Conservation (phyloP, 2,113 vertebrate genomes). For the Mellivora capensis region DNA sequence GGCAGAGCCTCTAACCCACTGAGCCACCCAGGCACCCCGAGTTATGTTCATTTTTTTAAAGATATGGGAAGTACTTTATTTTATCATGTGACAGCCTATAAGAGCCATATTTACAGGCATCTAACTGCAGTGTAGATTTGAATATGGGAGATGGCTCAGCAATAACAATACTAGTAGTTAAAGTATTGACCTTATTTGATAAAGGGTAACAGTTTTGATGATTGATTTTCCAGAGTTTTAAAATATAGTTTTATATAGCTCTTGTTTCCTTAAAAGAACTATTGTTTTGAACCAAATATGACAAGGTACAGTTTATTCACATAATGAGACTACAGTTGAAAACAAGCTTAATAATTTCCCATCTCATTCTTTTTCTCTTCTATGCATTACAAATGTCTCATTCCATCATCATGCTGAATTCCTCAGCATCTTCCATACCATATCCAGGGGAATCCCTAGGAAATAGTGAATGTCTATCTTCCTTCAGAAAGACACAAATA, state of each 20-base stretch:
- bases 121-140: not conserved
- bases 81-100: not conserved
- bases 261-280: not conserved
- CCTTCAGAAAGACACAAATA: not conserved
- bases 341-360: not conserved
- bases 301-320: not conserved
- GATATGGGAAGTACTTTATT: not conserved
- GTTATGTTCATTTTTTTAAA: not conserved
- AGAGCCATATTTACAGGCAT: not conserved
- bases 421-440: not conserved
- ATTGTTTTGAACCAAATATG: not conserved
- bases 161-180: not conserved
- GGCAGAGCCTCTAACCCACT: too few relatives aligned
- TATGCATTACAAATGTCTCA: not conserved
- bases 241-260: slow-evolving; percentile 1
- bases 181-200: not conserved
- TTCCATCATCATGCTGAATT: not conserved
- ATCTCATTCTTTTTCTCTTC: not conserved
- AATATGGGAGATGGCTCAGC: slow-evolving; percentile 25
- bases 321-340: not conserved
- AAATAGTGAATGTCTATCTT: not conserved
- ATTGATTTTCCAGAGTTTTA: not conserved
- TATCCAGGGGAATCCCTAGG: not conserved
- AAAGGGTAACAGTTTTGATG: not conserved
- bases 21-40: too few relatives aligned